Conservation (phyloP, 2,113 vertebrate genomes). For the Colossoma macropomum region DNA sequence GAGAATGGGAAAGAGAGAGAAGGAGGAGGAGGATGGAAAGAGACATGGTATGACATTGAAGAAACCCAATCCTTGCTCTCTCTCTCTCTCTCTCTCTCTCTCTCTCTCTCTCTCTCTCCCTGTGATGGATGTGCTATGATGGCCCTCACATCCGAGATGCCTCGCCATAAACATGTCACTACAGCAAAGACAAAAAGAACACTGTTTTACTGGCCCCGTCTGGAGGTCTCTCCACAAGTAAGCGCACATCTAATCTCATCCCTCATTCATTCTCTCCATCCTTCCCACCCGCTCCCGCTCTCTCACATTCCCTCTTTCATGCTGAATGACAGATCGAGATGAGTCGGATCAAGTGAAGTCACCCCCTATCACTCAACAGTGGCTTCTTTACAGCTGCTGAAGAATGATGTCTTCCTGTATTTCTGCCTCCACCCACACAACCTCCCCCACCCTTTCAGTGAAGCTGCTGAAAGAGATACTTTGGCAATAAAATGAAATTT, state of each 20-base stretch:
- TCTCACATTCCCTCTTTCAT: conserved; percentile 35
- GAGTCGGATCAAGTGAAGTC: conserved; percentile 58
- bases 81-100: conserved; percentile 41
- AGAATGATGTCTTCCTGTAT: conserved; percentile 70
- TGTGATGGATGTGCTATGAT: conserved; percentile 64
- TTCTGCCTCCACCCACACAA: neutral
- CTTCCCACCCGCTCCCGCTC: neutral
- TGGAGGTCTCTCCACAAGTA: conserved; percentile 50
- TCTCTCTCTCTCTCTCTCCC: conserved; percentile 54
- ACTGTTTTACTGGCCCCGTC: conserved; percentile 64
- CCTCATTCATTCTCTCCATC: conserved; percentile 3
- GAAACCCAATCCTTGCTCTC: conserved; percentile 59
- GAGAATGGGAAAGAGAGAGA: neutral
- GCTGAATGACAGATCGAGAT: conserved; percentile 62
- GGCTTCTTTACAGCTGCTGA: conserved; percentile 59
- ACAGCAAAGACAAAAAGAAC: conserved; percentile 66
- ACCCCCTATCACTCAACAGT: conserved; percentile 60
- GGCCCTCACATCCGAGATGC: conserved; percentile 65
- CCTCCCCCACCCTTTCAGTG: conserved; percentile 1
- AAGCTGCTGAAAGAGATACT: conserved; percentile 52
- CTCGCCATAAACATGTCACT: conserved; percentile 75
- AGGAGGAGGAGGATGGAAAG: no score
- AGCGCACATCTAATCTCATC: conserved; percentile 40
- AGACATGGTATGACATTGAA: conserved; percentile 64
- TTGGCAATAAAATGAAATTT: conserved; percentile 56